These are phyloP conservation scores for Hydropotes inermis DNA, from an alignment of 2,113 vertebrate genomes.

Conservation along the genomic window DNA sequence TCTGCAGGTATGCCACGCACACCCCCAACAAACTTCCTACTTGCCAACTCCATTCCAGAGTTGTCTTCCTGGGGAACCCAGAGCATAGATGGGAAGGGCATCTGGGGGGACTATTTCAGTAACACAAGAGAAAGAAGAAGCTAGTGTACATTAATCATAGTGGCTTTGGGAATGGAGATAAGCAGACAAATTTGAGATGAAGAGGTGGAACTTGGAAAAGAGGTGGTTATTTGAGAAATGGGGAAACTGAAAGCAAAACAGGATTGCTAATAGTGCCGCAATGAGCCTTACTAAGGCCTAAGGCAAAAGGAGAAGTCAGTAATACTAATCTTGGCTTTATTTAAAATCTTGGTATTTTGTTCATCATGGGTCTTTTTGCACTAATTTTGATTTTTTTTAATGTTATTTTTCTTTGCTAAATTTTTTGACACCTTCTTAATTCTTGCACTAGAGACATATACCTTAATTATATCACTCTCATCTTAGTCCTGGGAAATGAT, in stretches of 20 bases:
- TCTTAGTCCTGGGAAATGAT: neutral
- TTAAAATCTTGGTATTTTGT: neutral
- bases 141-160: neutral
- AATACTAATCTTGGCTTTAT: neutral
- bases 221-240: neutral
- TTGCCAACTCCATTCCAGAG: neutral
- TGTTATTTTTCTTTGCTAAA: neutral
- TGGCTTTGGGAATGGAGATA: neutral
- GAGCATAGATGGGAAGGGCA: neutral
- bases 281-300: neutral
- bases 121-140: neutral
- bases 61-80: neutral
- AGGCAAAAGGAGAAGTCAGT: neutral
- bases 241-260: neutral
- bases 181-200: neutral
- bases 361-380: neutral
- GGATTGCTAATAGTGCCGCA: neutral
- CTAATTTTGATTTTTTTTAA: constrained; percentile 5
- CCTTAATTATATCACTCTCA: neutral
- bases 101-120: neutral
- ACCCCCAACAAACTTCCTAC: neutral
- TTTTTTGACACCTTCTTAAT: neutral
- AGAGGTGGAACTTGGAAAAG: neutral
- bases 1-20: neutral
- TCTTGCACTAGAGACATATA: neutral